Conservation (phyloP, 2,888 invertebrate species). For the Lobophora halterata region DNA sequence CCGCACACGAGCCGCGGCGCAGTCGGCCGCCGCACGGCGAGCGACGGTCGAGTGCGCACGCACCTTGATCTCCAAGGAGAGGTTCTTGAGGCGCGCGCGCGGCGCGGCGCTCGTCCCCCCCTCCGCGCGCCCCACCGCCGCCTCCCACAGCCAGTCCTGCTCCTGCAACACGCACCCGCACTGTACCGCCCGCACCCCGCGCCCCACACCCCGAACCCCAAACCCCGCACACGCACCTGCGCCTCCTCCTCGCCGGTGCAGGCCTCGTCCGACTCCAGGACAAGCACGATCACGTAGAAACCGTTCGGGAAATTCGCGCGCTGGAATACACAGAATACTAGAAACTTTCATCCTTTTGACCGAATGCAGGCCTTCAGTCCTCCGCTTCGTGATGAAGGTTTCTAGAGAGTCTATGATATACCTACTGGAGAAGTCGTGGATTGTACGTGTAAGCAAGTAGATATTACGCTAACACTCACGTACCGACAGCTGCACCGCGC, state of each 20-base stretch:
- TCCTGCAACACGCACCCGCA: too few relatives aligned
- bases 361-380: too few relatives aligned
- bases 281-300: constrained; percentile 56
- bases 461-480: too few relatives aligned
- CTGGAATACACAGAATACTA: too few relatives aligned
- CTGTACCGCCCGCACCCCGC: too few relatives aligned
- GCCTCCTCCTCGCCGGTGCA: constrained; percentile 43
- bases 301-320: constrained; percentile 54
- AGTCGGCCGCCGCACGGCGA: too few relatives aligned
- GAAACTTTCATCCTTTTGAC: too few relatives aligned
- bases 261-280: constrained; percentile 41
- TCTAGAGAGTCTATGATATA: not conserved
- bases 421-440: not conserved
- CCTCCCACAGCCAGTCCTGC: constrained; percentile 58
- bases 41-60: not conserved
- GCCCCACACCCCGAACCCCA: too few relatives aligned
- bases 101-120: constrained; percentile 7
- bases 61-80: constrained; percentile 46
- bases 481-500: constrained; percentile 61
- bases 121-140: constrained; percentile 28
- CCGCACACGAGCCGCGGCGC: too few relatives aligned
- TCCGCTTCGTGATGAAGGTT: too few relatives aligned
- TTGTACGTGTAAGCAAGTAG: too few relatives aligned
- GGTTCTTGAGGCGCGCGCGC: constrained; percentile 36
- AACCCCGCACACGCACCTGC: not conserved